Evolutionary conservation across 2,888 invertebrate genomes (phyloP), one percentile per base, ranked within the genome.

Genomic region (Tuta absoluta): DNA sequence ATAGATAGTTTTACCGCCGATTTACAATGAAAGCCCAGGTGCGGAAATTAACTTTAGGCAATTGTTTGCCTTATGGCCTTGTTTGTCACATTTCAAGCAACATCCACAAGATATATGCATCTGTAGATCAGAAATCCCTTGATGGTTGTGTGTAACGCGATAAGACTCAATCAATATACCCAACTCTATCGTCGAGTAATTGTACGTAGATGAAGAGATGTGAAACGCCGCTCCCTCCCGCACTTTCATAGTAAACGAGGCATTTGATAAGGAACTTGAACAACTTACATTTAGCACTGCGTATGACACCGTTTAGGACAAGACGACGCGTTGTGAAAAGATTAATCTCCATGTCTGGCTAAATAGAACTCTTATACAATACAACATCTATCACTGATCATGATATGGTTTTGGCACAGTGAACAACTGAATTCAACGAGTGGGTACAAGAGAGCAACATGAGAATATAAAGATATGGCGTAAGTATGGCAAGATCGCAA

Each of bases 341-440:
- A 12, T 76, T 68, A 71, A 69, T 65, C 60, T 68, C 67, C 59
- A 63, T 67, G 63, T 66, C 69, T 66, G 62, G 69, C 70, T 73
- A 69, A 69, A 64, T 69, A 67, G 67, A 72, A 66, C 62, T 66
- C 70, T 69, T 71, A 71, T 82, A 81, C 71, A 75, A 68, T 69
- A 78, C 76, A 84, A 80, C 75, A 78, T 81, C 75, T 85, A 88
- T 87, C 86, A 85, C 86, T 84, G 85, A 85, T 84, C 69, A 85
- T 85, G 87, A 89, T 89, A 90, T 91, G 89, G 84, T 86, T 87
- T 85, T 85, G 85, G 85, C 85, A 85, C 85, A 82, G 77, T 80
- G 75, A 80, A 80, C 68, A 74, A 80, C 76, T 74, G 74, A 76
- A 75, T 10, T 56, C 33, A 56, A 56, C 14, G 33, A 68, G 68